Evolutionary conservation across 2,888 invertebrate genomes (phyloP), one percentile per base, ranked within the genome.

Genomic region (Tiphia femorata): DNA sequence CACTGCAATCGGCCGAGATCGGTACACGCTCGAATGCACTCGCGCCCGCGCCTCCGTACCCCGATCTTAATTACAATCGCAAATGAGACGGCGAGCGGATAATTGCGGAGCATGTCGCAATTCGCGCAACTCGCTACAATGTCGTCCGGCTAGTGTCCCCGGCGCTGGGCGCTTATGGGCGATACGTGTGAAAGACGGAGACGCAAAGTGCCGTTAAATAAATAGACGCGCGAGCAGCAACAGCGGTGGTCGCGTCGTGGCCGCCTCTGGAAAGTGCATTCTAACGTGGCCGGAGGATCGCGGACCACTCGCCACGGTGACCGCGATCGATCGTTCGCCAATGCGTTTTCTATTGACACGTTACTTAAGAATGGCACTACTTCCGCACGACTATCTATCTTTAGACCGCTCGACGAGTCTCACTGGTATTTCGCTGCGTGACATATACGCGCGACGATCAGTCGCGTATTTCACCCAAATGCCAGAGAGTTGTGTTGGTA

Each of bases 1-100:
- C 33, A 8, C 30, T 19, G 60, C 67, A 63, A 69, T 69, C 69
- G 58, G 48, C 7, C 43, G 16, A 51, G 62, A 70, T 71, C 62
- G 51, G 51, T 53, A 61, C 58, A 70, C 64, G 71, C 62, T 70
- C 59, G 58, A 70, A 61, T 64, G 70, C 59, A 51, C 54, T 37
- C 62, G 60, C 58, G 58, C 54, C 58, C 43, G 35, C 54, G 29
- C 30, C 27, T 20, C 47, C 41, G 29, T n/a, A n/a, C n/a, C n/a
- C 69, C 47, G 66, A 69, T 72, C 70, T 70, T 72, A 72, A 69
- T 77, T 76, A 72, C 74, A 75, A 72, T 77, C 76, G 72, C 77
- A 73, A 75, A 76, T 77, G 73, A 76, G 73, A 68, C 72, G 65
- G 68, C 55, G 70, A 70, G 64, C 60, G 66, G 67, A 73, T 76